Percentiles rank a stretch among this genome's conserved stretches.
Conservation (phyloP, 2,888 invertebrate genomes). For the Drosophila trichaetosa region DNA sequence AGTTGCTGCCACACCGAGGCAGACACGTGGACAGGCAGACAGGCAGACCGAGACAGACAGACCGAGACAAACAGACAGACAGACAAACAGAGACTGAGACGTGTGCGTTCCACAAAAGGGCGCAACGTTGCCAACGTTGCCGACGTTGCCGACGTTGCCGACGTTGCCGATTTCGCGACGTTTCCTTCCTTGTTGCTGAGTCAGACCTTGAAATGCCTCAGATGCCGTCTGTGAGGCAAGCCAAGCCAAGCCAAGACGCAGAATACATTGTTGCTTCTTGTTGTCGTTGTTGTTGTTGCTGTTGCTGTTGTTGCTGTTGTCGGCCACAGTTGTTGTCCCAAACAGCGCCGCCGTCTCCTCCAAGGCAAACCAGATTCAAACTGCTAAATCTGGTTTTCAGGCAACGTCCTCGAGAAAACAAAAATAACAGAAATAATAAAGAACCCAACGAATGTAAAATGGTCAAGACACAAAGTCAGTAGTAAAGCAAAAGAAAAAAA, state of each 20-base stretch:
- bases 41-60: not conserved
- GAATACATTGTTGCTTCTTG: conserved; percentile 1
- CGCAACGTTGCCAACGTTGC: conserved; percentile 36
- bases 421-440: conserved; percentile 25
- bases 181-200: conserved; percentile 73
- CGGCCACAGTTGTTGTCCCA: conserved; percentile 1
- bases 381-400: conserved; percentile 68
- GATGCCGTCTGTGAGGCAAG: conserved; percentile 60
- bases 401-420: conserved; percentile 71
- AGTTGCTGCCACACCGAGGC: conserved; percentile 35
- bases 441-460: conserved; percentile 53
- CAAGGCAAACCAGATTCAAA: conserved; percentile 76
- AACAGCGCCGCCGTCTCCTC: conserved; percentile 36
- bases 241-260: conserved; percentile 13
- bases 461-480: conserved; percentile 50
- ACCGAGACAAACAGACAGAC: not conserved
- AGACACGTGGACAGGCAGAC: not conserved
- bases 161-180: conserved; percentile 9
- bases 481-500: conserved; percentile 34
- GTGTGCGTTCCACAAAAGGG: conserved; percentile 60
- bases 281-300: not conserved
- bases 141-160: conserved; percentile 11
- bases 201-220: conserved; percentile 77
- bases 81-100: conserved; percentile 10
- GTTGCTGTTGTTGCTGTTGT: not conserved